These are phyloP conservation scores for Sanderia malayensis DNA, from an alignment of 30 jellyfish, hydroid and myxozoan genomes.

Conservation along the genomic window DNA sequence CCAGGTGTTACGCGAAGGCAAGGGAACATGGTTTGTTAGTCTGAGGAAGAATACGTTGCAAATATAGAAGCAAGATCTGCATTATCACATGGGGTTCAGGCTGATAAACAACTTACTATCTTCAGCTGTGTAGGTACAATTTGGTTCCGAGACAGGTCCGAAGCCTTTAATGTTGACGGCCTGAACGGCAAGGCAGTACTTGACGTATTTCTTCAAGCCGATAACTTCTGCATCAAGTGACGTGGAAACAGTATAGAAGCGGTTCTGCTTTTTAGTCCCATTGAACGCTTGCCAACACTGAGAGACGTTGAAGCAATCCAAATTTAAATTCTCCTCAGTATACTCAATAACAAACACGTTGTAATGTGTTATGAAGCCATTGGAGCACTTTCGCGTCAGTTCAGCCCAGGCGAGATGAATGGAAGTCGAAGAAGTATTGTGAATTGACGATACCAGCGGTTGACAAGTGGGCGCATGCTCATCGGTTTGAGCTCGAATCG, in stretches of 20 bases:
- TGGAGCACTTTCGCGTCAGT: slow-evolving; percentile 33
- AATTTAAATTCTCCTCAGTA: not conserved
- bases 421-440: slow-evolving; percentile 27
- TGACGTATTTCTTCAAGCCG: slow-evolving; percentile 37
- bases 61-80: too few relatives aligned
- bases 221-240: not conserved
- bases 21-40: too few relatives aligned
- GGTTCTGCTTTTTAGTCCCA: slow-evolving; percentile 3
- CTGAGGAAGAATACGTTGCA: too few relatives aligned
- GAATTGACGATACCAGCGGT: slow-evolving; percentile 11
- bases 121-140: slow-evolving; percentile 48
- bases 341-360: slow-evolving; percentile 21
- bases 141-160: slow-evolving; percentile 40
- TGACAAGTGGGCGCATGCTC: slow-evolving; percentile 66
- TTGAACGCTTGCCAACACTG: slow-evolving; percentile 12
- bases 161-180: slow-evolving; percentile 57
- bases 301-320: slow-evolving; percentile 32
- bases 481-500: slow-evolving; percentile 12
- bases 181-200: slow-evolving; percentile 37
- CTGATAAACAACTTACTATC: slow-evolving; percentile 70
- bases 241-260: not conserved
- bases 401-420: slow-evolving; percentile 23
- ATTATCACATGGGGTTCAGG: too few relatives aligned
- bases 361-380: slow-evolving; percentile 30
- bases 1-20: too few relatives aligned